Conservation (phyloP, 2,113 vertebrate species). For the Phalacrocorax aristotelis region DNA sequence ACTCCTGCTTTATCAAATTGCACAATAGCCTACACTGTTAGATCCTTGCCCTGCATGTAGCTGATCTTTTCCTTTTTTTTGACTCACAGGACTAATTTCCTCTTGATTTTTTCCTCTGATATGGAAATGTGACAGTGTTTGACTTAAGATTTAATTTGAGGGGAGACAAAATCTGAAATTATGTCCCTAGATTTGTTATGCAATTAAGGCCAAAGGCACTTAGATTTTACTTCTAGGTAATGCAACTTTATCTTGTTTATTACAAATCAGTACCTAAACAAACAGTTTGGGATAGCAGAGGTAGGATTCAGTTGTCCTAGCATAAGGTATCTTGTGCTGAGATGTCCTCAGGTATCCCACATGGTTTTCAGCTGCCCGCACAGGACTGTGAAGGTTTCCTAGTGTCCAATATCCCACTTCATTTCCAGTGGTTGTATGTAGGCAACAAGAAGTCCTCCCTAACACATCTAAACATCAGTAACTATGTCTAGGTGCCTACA, state of each 20-base stretch:
- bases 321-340: neutral
- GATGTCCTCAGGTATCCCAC: neutral
- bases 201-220: neutral
- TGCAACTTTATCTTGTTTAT: neutral
- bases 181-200: neutral
- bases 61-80: neutral
- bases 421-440: neutral
- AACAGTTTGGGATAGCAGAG: neutral
- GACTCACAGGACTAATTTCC: neutral
- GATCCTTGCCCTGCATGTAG: neutral
- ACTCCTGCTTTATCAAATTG: neutral
- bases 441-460: neutral
- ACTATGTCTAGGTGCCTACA: fast-evolving
- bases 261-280: neutral
- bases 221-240: neutral
- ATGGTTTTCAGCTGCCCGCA: neutral
- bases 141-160: neutral
- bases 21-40: neutral
- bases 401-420: neutral
- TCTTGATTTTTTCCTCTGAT: neutral
- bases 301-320: neutral
- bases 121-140: neutral
- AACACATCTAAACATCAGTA: fast-evolving
- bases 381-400: neutral
- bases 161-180: neutral